These are phyloP conservation scores for Troides oblongomaculatus DNA, from an alignment of 2,888 invertebrate genomes.

Conservation along the genomic window DNA sequence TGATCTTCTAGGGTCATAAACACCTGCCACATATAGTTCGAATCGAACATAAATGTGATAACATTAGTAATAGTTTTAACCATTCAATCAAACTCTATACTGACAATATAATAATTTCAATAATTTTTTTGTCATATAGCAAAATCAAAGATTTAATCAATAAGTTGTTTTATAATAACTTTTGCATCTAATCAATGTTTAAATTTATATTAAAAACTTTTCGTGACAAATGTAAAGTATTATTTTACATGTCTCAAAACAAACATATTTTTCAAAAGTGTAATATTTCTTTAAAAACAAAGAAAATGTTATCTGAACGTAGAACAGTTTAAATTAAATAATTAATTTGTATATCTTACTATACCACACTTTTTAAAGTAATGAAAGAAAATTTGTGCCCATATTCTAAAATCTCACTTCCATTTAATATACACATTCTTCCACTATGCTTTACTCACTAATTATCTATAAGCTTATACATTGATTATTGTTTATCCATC, in stretches of 20 bases:
- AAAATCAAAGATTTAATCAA: no score
- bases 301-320: neutral
- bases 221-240: no score
- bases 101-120: no score
- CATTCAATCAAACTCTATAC: neutral
- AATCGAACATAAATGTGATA: neutral
- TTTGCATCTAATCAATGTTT: no score
- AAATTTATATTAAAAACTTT: no score
- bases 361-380: constrained; percentile 5
- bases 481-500: neutral
- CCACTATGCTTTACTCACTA: constrained; percentile 22
- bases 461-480: constrained; percentile 12
- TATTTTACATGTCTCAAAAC: no score
- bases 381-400: constrained; percentile 33
- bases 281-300: no score
- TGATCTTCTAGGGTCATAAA: no score
- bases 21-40: no score
- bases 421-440: constrained; percentile 30
- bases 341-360: neutral
- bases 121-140: no score
- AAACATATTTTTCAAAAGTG: no score
- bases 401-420: constrained; percentile 44
- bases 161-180: no score
- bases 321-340: neutral
- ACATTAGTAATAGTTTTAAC: neutral